Conservation (phyloP, 2,113 vertebrate genomes). For the Vulpes vulpes region DNA sequence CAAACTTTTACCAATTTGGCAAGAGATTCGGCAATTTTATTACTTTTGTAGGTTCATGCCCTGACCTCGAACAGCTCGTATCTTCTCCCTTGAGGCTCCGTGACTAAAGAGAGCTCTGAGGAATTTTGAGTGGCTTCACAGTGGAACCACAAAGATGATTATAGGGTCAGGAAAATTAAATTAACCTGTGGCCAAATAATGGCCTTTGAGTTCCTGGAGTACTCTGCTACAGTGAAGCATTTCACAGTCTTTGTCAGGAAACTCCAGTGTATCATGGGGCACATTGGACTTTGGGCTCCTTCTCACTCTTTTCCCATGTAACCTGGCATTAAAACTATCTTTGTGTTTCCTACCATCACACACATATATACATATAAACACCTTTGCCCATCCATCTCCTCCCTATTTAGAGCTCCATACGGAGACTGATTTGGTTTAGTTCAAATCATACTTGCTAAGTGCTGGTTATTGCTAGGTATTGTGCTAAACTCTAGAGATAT, state of each 20-base stretch:
- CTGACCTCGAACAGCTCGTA: background rate
- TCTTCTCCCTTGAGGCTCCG: background rate
- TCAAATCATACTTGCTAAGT: background rate
- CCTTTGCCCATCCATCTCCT: background rate
- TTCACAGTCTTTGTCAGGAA: background rate
- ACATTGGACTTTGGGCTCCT: background rate
- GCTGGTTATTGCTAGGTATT: background rate
- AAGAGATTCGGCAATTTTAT: background rate
- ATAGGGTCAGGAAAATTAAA: background rate
- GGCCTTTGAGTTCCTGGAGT: background rate
- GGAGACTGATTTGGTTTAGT: background rate
- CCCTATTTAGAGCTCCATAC: background rate
- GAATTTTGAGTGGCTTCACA: slow-evolving; percentile 17
- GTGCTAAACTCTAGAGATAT: background rate
- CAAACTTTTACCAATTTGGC: background rate
- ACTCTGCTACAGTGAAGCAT: background rate
- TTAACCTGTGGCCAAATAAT: slow-evolving; percentile 36
- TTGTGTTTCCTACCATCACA: background rate
- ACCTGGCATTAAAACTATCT: background rate
- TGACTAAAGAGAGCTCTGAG: background rate
- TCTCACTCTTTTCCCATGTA: background rate
- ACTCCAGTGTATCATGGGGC: background rate
- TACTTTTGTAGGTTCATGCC: background rate
- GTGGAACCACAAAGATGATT: slow-evolving; percentile 22
- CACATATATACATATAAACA: background rate